Evolutionary conservation across 2,113 vertebrate genomes (phyloP), one percentile per base, ranked within the genome.

Genomic region (Cyphotilapia sp.): DNA sequence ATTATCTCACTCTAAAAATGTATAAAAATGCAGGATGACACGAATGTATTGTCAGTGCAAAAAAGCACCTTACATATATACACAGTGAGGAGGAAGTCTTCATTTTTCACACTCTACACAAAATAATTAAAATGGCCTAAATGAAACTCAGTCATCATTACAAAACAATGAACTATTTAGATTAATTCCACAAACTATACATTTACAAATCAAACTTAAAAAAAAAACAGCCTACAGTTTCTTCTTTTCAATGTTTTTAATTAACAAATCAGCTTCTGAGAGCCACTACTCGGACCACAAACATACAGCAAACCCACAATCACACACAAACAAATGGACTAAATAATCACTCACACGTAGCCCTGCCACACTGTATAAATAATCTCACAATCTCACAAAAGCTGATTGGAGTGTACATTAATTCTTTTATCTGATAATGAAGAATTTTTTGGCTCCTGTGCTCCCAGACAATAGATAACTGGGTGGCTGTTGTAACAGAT

Each of bases 341-440:
- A n/a, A 51, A 78, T 51, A 38, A 80, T 80, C 49, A 38, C 19
- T 78, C 45, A n/a, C 7, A 49, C 3, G 16, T n/a, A 31, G 27
- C 45, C 10, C 0, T 13, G 74, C 27, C 27, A 78, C 27, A n/a
- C 45, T 4, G 27, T 51, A 51, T 9, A 17, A 45, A 76, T 33
- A 74, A 69, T 71, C 83, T 66, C 45, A 78, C 86, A 3, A 57
- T 78, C 45, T 78, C 19, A 19, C 16, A 78, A 47, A 33, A 49
- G 17, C 54, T 69, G 33, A 80, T 80, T 45, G 80, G 53, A 22
- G 19, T 83, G 81, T 38, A 47, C 31, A 66, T 84, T 40, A 5
- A 29, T 59, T 66, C 35, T 84, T 88, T 80, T 42, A 87, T 82
- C 90, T 86, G 87, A 91, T 90, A 22, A 54, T 81, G 31, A 69